These are phyloP conservation scores for Pomacea canaliculata DNA, from an alignment of 2,888 invertebrate species.

Conservation along the genomic window DNA sequence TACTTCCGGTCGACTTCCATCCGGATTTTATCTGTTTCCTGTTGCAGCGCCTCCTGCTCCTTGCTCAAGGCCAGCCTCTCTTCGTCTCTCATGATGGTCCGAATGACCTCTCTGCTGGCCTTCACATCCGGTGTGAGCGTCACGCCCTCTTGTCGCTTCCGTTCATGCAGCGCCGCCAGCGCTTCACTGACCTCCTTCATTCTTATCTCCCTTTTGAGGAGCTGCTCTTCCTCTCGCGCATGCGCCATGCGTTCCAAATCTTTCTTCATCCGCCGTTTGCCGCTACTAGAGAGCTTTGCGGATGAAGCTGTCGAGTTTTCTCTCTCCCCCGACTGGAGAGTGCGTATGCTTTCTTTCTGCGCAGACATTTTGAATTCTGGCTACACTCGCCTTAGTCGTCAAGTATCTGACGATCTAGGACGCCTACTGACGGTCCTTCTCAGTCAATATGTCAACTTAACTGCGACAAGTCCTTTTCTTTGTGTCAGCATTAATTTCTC, in stretches of 20 bases:
- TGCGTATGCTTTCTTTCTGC: neutral
- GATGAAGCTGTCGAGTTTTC: neutral
- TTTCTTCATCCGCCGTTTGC: slow-evolving; percentile 18
- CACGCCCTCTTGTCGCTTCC: slow-evolving; percentile 34
- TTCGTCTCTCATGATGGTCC: slow-evolving; percentile 33
- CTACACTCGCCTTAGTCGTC: no score
- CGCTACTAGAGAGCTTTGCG: neutral
- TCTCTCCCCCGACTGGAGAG: neutral
- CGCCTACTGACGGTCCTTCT: no score
- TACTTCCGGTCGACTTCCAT: slow-evolving; percentile 39
- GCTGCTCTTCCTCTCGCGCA: slow-evolving; percentile 18
- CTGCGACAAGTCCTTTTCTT: no score
- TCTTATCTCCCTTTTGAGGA: neutral
- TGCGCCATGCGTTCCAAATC: slow-evolving; percentile 23
- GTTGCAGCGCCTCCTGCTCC: slow-evolving; percentile 23
- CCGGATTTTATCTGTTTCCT: slow-evolving; percentile 39
- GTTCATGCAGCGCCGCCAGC: slow-evolving; percentile 30
- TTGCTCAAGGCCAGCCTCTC: slow-evolving; percentile 9
- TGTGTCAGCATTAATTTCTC: no score
- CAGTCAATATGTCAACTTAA: no score
- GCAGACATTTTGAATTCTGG: no score
- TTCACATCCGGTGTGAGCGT: slow-evolving; percentile 35
- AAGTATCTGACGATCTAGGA: no score
- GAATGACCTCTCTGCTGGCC: slow-evolving; percentile 35
- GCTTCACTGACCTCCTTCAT: slow-evolving; percentile 36